Percentiles rank a stretch among this genome's conserved stretches.
Evolutionary conservation across 2,797 vertebrate genomes (phyloP).

Genomic region (Gadopsis marmoratus): DNA sequence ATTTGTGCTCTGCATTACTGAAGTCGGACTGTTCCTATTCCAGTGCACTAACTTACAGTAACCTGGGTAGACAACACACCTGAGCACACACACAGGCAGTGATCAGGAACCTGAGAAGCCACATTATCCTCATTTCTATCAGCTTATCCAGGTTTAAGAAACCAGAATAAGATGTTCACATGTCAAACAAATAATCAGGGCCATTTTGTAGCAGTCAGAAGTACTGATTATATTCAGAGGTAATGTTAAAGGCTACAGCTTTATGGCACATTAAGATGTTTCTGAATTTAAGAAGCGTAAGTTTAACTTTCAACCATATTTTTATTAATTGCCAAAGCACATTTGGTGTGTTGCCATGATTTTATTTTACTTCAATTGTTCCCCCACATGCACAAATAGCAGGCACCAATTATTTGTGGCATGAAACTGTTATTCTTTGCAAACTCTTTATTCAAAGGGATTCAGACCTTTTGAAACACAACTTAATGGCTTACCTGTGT

Average conservation of each 20-base stretch:
- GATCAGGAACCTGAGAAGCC: background rate
- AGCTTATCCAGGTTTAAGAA: background rate
- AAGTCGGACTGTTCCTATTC: background rate
- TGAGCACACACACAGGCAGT: background rate
- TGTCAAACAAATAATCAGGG: background rate
- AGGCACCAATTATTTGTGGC: background rate
- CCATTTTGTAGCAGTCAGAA: no score
- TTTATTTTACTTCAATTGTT: background rate
- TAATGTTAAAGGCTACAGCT: background rate
- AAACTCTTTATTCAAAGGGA: background rate
- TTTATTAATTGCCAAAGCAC: background rate
- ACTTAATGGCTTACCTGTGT: background rate
- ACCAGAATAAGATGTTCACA: no score
- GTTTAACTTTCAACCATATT: background rate
- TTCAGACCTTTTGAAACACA: background rate
- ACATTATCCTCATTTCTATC: background rate
- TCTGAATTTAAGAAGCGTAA: background rate
- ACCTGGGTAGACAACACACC: background rate
- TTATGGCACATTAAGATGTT: background rate
- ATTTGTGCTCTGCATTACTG: background rate
- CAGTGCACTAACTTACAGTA: background rate
- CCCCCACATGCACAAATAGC: background rate
- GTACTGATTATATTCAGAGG: background rate
- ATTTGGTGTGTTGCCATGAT: background rate
- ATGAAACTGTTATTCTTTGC: background rate